phyloP scores from a whole-genome alignment of 2,113 vertebrate genomes.

The Noctilio leporinus region DNA sequence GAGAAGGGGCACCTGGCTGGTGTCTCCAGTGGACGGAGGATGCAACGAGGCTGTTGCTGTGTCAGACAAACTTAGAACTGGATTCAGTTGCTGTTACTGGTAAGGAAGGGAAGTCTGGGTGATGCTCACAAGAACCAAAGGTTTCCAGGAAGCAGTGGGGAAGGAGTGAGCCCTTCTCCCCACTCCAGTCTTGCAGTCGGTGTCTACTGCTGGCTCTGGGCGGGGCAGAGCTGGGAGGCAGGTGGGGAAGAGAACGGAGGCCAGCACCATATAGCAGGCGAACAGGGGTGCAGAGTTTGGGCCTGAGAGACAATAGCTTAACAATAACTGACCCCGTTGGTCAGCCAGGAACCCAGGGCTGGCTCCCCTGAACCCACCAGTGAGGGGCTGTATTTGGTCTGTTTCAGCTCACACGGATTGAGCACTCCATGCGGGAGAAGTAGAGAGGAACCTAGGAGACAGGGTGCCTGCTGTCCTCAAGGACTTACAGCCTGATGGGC shows the following conservation, averaged over 20 bases:
- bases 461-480: neutral
- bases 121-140: neutral
- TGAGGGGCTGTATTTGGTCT: neutral
- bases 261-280: neutral
- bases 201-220: neutral
- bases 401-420: neutral
- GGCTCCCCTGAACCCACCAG: neutral
- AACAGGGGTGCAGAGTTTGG: neutral
- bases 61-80: neutral
- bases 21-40: neutral
- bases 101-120: neutral
- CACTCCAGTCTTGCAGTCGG: neutral
- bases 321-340: neutral
- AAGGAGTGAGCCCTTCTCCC: neutral
- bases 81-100: neutral
- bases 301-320: neutral
- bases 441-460: neutral
- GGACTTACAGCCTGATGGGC: neutral
- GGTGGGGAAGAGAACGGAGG: neutral
- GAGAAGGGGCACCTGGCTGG: neutral
- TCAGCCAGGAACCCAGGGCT: neutral
- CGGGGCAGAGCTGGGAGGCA: neutral
- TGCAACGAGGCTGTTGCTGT: neutral
- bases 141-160: neutral
- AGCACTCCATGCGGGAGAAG: neutral